Conservation (phyloP, 1,140 invertebrate genomes). For the Drosophila nebulosa region DNA sequence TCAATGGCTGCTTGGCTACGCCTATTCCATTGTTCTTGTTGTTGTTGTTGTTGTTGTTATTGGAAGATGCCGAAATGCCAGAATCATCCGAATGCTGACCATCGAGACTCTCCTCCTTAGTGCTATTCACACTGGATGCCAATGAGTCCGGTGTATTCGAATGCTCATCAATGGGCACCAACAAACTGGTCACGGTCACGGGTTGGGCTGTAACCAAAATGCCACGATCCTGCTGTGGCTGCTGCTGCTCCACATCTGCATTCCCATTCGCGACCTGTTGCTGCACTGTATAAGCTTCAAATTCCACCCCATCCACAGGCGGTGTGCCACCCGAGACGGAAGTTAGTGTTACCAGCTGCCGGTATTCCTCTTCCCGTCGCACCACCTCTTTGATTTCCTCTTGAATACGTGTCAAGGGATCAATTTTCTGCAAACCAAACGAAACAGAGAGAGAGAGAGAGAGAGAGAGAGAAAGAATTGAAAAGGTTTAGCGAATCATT, state of each 20-base stretch:
- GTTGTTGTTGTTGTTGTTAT: conserved; percentile 37
- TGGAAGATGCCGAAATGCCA: conserved; percentile 72
- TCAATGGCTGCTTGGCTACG: conserved; percentile 24
- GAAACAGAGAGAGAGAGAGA: background rate
- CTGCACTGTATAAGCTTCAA: conserved; percentile 68
- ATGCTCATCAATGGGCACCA: conserved; percentile 59
- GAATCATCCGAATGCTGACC: conserved; percentile 77
- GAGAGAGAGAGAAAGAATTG: too few relatives aligned
- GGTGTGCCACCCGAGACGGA: conserved; percentile 59
- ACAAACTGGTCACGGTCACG: conserved; percentile 27
- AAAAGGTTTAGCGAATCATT: too few relatives aligned
- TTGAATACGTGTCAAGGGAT: conserved; percentile 85
- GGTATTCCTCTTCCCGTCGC: conserved; percentile 85
- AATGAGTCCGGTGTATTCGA: conserved; percentile 60
- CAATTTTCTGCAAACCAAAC: conserved; percentile 83
- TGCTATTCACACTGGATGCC: conserved; percentile 64
- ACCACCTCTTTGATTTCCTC: conserved; percentile 87
- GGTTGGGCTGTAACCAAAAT: conserved; percentile 60
- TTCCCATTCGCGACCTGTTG: conserved; percentile 17
- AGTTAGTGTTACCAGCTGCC: conserved; percentile 82
- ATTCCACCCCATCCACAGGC: conserved; percentile 24
- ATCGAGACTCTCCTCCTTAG: conserved; percentile 74
- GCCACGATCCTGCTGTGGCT: conserved; percentile 28
- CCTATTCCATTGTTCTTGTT: conserved; percentile 13
- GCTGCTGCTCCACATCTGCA: background rate